Evolutionary conservation across 2,113 vertebrate species (phyloP).

Genomic region (Saguinus imperator): DNA sequence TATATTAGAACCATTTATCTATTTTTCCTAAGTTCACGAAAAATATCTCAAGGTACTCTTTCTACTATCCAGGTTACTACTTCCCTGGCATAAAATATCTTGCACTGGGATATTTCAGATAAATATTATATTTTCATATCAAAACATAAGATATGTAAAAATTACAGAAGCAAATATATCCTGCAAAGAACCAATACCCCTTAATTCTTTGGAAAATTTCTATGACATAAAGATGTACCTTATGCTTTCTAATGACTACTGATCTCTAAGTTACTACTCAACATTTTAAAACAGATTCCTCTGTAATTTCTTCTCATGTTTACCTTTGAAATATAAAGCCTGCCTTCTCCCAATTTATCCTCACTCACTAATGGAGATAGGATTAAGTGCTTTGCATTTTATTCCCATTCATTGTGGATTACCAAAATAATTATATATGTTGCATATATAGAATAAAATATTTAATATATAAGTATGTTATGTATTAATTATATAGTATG

Average conservation of each 20-base stretch:
- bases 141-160: neutral
- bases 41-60: neutral
- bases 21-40: neutral
- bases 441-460: neutral
- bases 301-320: neutral
- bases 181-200: neutral
- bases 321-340: neutral
- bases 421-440: neutral
- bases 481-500: neutral
- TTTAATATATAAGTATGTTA: neutral
- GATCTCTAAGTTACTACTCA: neutral
- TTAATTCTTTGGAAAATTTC: neutral
- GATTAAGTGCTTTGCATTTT: neutral
- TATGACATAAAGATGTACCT: neutral
- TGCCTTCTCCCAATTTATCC: neutral
- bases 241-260: neutral
- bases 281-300: neutral
- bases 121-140: neutral
- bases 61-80: neutral
- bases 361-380: neutral
- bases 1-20: neutral
- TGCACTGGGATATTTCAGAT: neutral
- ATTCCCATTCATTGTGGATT: neutral
- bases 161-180: neutral
- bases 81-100: neutral